Conservation (phyloP, 37 sponge, comb jelly and placozoan species). For the Halisarca cf. caerulea region DNA sequence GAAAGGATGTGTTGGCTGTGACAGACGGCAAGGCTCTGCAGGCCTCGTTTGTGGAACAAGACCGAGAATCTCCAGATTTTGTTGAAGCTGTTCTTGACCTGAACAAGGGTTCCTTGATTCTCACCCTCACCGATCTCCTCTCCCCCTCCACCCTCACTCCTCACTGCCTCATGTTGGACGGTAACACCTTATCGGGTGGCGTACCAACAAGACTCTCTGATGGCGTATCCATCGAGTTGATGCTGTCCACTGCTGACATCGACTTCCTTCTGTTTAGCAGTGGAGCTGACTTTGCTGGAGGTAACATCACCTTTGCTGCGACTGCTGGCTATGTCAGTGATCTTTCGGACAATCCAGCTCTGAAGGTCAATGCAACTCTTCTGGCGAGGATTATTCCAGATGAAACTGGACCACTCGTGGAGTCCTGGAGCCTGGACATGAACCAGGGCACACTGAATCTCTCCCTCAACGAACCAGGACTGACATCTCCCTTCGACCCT, state of each 20-base stretch:
- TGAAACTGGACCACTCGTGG: slow-evolving; percentile 51
- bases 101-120: slow-evolving; percentile 56
- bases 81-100: slow-evolving; percentile 70
- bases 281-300: slow-evolving; percentile 17
- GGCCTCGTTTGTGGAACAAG: slow-evolving; percentile 53
- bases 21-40: slow-evolving; percentile 84
- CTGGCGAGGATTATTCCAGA: slow-evolving; percentile 40
- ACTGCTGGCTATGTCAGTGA: slow-evolving; percentile 46
- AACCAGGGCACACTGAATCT: slow-evolving; percentile 56
- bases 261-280: slow-evolving; percentile 51
- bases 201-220: slow-evolving; percentile 51
- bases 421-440: slow-evolving; percentile 61
- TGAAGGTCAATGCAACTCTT: neutral
- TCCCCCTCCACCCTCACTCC: slow-evolving; percentile 54
- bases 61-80: slow-evolving; percentile 66
- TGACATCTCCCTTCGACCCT: slow-evolving; percentile 42
- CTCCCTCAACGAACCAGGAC: slow-evolving; percentile 63
- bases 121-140: slow-evolving; percentile 71
- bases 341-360: slow-evolving; percentile 58
- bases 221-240: slow-evolving; percentile 66
- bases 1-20: slow-evolving; percentile 79
- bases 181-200: slow-evolving; percentile 56
- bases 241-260: slow-evolving; percentile 43
- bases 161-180: slow-evolving; percentile 47
- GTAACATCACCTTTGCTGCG: slow-evolving; percentile 46